Conservation (phyloP, 1,140 invertebrate genomes). For the Bombus turneri region DNA sequence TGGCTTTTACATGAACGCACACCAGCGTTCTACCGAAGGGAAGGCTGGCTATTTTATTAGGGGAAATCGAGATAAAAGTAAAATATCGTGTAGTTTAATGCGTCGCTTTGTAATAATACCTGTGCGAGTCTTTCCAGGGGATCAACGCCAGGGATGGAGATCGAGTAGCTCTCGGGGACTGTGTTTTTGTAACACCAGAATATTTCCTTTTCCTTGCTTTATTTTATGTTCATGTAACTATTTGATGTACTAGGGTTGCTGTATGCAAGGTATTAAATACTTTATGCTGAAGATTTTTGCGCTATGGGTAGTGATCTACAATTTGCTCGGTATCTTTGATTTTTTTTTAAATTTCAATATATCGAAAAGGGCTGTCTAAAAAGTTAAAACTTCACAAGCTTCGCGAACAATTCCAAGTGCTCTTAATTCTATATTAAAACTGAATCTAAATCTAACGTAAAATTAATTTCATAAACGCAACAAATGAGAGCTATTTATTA, state of each 20-base stretch:
- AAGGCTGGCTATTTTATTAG: slow-evolving; percentile 17
- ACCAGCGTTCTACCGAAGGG: neutral
- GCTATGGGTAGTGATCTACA: too few relatives aligned
- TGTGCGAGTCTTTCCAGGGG: slow-evolving; percentile 15
- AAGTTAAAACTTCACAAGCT: too few relatives aligned
- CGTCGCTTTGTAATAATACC: slow-evolving; percentile 32
- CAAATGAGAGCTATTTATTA: too few relatives aligned
- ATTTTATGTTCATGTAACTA: neutral
- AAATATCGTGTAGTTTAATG: slow-evolving; percentile 26
- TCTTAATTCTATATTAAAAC: too few relatives aligned
- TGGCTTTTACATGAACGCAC: slow-evolving; percentile 26
- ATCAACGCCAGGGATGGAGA: slow-evolving; percentile 5
- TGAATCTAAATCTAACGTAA: too few relatives aligned
- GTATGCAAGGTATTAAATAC: neutral
- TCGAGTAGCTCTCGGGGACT: slow-evolving; percentile 42
- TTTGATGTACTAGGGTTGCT: neutral
- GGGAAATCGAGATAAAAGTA: slow-evolving; percentile 26
- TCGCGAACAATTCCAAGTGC: too few relatives aligned
- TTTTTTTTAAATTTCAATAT: too few relatives aligned
- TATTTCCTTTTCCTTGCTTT: neutral
- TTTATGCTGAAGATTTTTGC: neutral
- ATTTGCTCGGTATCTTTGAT: too few relatives aligned
- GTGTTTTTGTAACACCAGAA: neutral
- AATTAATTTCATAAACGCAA: too few relatives aligned
- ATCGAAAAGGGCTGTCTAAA: too few relatives aligned